Evolutionary conservation across 1,140 invertebrate species (phyloP), one percentile per base, ranked within the genome.

Genomic region (Ostrea denselamellosa): DNA sequence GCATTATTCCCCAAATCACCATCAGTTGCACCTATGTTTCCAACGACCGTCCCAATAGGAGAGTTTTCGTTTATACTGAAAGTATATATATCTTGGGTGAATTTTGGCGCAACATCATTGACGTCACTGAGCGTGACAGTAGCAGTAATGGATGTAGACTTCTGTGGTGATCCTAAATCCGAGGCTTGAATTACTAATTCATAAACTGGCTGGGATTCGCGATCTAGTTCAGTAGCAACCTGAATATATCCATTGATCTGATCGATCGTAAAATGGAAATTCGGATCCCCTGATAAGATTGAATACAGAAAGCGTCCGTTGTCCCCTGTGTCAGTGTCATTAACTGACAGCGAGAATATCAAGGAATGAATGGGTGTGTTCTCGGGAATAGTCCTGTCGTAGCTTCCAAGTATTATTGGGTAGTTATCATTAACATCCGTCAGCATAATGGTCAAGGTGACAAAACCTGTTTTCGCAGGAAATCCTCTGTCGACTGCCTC

Each of bases 351-450:
- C 86, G 96, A 97, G 88, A 98, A 93, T 77, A 99, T 96, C 0
- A 98, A 96, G 34, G 97, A 97, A 84, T 97, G 98, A 0, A 96
- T 86, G n/a, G 90, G 83, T 22, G 87, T 88, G 71, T 92, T 90
- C 84, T 93, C 93, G 0, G 81, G 82, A 1, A 93, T 88, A 12
- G 89, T 58, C 3, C 90, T 84, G 84, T 90, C 89, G 87, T 93
- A 94, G 8, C 86, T 83, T 77, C 90, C 88, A 68, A 90, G 88
- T 8, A 90, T 87, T 53, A 98, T 95, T 0, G 98, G 98, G 0
- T 97, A 96, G 94, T 99, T 99, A 95, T 99, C 98, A 94, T 99
- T 99, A 28, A 98, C 95, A 93, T 99, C 98, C 97, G 90, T 88
- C 22, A 94, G 91, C 83, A 90, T 91, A 2, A 94, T 88, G 83